phyloP scores from a whole-genome alignment of 1,140 invertebrate genomes.

The Akabosia matsudoensis region DNA sequence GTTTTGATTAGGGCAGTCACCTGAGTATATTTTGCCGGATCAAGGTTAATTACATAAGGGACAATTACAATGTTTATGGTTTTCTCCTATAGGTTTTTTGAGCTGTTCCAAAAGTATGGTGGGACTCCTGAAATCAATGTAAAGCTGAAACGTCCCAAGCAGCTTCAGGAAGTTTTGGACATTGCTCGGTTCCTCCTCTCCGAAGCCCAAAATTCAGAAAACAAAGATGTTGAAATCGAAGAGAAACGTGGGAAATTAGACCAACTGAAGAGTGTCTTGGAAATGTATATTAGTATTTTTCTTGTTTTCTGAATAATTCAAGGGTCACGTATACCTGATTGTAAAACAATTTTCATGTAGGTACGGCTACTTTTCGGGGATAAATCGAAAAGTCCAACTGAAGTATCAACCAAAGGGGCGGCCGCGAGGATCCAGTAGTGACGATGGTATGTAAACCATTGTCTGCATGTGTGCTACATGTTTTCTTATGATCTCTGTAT shows the following conservation, averaged over 20 bases:
- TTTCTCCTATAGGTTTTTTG: conserved; percentile 93
- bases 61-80: conserved; percentile 29
- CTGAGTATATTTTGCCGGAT: conserved; percentile 1
- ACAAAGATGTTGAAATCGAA: conserved; percentile 85
- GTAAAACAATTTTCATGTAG: conserved; percentile 55
- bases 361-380: conserved; percentile 99
- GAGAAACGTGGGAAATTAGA: conserved; percentile 95
- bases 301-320: conserved; percentile 3
- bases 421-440: conserved; percentile 86
- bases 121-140: conserved; percentile 93
- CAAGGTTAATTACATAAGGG: conserved; percentile 1
- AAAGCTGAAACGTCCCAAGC: conserved; percentile 95
- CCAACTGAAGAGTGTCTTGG: conserved; percentile 94
- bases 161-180: conserved; percentile 95
- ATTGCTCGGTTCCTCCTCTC: conserved; percentile 82
- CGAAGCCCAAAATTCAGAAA: conserved; percentile 71
- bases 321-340: too few relatives aligned
- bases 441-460: conserved; percentile 71
- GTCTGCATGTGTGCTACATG: conserved; percentile 42
- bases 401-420: conserved; percentile 97
- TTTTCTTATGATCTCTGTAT: conserved; percentile 18
- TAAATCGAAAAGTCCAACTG: conserved; percentile 99
- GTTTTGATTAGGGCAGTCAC: too few relatives aligned
- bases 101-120: conserved; percentile 96
- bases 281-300: conserved; percentile 79